A percentile compares a stretch with the other conserved stretches of the same genome.
These are phyloP conservation scores for Eueides isabella DNA, from an alignment of 1,140 invertebrate genomes.

Conservation along the genomic window DNA sequence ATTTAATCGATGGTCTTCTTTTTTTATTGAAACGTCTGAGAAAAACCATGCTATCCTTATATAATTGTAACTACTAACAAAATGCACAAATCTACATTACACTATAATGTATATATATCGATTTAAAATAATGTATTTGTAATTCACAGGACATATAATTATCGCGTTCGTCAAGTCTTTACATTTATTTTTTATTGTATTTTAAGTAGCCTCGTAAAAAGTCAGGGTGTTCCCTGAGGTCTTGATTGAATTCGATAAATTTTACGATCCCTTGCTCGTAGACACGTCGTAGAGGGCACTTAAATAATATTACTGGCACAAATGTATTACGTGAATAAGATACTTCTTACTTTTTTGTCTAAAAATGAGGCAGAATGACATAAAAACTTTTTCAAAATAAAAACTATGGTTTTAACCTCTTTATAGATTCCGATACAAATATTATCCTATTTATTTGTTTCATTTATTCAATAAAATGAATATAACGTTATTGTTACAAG, in stretches of 20 bases:
- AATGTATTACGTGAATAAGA: constrained; percentile 37
- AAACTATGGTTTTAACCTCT: not conserved
- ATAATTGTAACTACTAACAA: no score
- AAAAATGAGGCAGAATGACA: not conserved
- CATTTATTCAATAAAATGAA: not conserved
- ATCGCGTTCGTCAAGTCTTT: not conserved
- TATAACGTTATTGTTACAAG: not conserved
- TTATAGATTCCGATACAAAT: not conserved
- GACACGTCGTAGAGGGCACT: constrained; percentile 37
- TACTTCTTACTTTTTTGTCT: constrained; percentile 17
- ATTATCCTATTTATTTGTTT: not conserved
- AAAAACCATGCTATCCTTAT: no score
- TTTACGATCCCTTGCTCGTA: constrained; percentile 37
- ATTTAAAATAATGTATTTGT: no score
- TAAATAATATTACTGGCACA: constrained; percentile 34
- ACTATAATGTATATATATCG: no score
- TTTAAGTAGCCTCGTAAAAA: constrained; percentile 30
- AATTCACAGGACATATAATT: not conserved
- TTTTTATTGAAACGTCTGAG: no score
- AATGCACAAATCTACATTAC: no score
- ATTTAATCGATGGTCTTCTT: no score
- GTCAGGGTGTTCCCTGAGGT: constrained; percentile 26
- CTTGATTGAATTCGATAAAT: constrained; percentile 45
- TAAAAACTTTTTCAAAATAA: not conserved
- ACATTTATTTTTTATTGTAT: constrained; percentile 20